phyloP scores from a whole-genome alignment of 2,888 invertebrate genomes.

The Alcis repandata region DNA sequence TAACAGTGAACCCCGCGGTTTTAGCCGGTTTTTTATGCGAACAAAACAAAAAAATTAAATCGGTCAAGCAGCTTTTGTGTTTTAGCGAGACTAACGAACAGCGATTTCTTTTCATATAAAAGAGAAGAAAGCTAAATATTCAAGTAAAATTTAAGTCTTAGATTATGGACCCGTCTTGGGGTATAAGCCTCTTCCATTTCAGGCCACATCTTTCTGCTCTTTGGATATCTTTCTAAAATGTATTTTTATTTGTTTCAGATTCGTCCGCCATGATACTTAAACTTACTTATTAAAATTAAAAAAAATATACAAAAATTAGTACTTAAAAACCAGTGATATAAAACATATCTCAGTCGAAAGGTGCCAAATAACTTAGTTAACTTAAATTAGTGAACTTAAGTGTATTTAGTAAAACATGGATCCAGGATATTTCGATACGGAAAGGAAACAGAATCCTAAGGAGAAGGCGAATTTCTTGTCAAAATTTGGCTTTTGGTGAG shows the following conservation, averaged over 20 bases:
- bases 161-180: too few species aligned
- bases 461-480: constrained; percentile 88
- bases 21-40: too few species aligned
- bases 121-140: too few species aligned
- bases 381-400: too few species aligned
- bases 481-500: constrained; percentile 66
- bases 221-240: not conserved
- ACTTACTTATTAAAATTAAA: not conserved
- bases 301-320: constrained; percentile 9
- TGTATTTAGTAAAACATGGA: constrained; percentile 69
- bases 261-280: constrained; percentile 19
- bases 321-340: constrained; percentile 30
- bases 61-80: too few species aligned
- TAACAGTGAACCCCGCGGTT: too few species aligned
- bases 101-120: too few species aligned
- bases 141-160: too few species aligned
- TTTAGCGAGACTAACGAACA: too few species aligned
- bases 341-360: constrained; percentile 20
- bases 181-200: too few species aligned
- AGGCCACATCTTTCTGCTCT: too few species aligned
- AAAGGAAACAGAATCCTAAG: constrained; percentile 87
- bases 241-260: constrained; percentile 31
- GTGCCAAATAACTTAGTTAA: constrained; percentile 33
- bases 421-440: constrained; percentile 82
- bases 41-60: too few species aligned